A percentile compares a stretch with the other conserved stretches of the same genome.
These are phyloP conservation scores for Ploceus nigricollis DNA, from an alignment of 2,113 vertebrate genomes.

Conservation along the genomic window DNA sequence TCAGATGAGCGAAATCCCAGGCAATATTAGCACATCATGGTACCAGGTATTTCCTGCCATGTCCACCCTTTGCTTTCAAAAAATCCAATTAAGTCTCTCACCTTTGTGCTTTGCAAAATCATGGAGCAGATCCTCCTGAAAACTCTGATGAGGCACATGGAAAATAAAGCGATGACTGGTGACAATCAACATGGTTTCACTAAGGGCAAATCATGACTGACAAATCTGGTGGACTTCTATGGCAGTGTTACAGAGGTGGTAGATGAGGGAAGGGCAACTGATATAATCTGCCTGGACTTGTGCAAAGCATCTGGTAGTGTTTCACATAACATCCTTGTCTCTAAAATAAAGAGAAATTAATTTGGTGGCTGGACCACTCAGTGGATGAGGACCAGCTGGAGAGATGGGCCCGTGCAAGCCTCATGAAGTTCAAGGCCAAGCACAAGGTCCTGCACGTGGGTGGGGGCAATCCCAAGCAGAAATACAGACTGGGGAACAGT, in stretches of 20 bases:
- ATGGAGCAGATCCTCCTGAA: background rate
- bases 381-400: background rate
- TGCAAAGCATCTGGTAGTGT: background rate
- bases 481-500: background rate
- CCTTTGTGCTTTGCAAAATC: background rate
- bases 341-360: background rate
- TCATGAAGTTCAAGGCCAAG: background rate
- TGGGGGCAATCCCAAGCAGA: background rate
- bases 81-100: background rate
- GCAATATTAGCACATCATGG: background rate
- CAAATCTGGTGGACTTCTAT: background rate
- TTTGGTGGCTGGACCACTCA: background rate
- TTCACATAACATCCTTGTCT: background rate
- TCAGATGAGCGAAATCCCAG: background rate
- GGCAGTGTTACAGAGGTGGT: background rate
- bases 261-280: background rate
- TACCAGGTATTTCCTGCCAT: background rate
- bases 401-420: rapidly evolving
- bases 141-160: background rate
- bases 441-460: background rate
- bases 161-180: background rate
- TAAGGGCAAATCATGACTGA: background rate
- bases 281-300: background rate
- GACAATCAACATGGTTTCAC: background rate
- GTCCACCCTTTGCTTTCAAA: background rate